phyloP scores from a whole-genome alignment of 2,797 vertebrate genomes.

The Bufotes viridis region DNA sequence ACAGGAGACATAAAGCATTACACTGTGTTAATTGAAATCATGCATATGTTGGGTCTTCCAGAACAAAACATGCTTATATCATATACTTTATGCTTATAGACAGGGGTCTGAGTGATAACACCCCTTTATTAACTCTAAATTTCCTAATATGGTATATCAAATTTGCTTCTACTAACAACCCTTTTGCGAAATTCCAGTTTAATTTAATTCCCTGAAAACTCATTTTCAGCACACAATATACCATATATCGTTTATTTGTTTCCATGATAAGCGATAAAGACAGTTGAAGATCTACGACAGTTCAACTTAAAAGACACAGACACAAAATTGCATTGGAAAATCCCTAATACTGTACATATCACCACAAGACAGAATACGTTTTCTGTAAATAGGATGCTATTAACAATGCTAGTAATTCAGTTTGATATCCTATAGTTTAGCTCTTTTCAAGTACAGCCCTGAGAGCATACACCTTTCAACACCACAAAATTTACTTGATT shows the following conservation, averaged over 20 bases:
- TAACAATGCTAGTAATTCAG: background rate
- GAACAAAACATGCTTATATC: background rate
- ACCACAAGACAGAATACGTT: constrained; percentile 10
- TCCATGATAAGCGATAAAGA: background rate
- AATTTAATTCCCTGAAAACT: background rate
- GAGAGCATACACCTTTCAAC: constrained; percentile 55
- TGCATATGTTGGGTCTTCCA: background rate
- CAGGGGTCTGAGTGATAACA: background rate
- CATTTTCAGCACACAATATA: background rate
- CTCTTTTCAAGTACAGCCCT: constrained; percentile 26
- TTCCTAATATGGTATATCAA: too few species aligned
- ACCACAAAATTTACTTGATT: constrained; percentile 56
- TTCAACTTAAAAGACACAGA: background rate
- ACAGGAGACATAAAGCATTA: too few species aligned
- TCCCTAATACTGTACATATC: constrained; percentile 25
- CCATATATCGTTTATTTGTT: background rate
- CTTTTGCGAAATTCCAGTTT: background rate
- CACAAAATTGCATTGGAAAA: constrained; percentile 38
- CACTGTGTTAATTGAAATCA: background rate
- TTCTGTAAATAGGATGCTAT: constrained; percentile 22
- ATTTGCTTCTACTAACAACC: too few species aligned
- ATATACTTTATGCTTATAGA: background rate
- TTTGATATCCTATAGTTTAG: constrained; percentile 14
- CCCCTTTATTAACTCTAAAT: too few species aligned
- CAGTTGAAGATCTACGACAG: background rate